Conservation (phyloP, 2,797 vertebrate species). For the Phrynocephalus forsythii region DNA sequence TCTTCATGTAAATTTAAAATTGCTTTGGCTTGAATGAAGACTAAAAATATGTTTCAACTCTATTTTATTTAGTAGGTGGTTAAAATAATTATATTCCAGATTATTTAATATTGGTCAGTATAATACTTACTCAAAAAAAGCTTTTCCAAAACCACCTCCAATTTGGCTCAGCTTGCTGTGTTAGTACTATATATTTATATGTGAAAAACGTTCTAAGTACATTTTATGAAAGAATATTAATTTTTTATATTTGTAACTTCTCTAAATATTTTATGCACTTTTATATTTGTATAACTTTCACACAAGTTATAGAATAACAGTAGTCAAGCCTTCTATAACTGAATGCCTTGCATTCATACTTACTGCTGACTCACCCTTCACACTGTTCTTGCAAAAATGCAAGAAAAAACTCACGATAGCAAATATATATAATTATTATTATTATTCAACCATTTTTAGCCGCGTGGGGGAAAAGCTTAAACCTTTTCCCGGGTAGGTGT, state of each 20-base stretch:
- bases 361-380: constrained; percentile 68
- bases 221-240: no score
- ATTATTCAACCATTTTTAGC: constrained; percentile 24
- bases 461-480: constrained; percentile 15
- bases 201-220: no score
- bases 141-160: constrained; percentile 19
- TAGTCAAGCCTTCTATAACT: constrained; percentile 48
- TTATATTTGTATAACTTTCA: neutral
- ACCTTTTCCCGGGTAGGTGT: accelerated
- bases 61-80: constrained; percentile 53
- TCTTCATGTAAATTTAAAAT: neutral
- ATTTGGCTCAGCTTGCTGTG: neutral
- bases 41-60: neutral
- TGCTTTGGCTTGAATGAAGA: neutral
- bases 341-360: constrained; percentile 44
- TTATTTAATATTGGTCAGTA: constrained; percentile 32
- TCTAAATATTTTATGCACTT: neutral
- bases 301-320: no score
- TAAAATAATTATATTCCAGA: constrained; percentile 31
- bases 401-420: constrained; percentile 32
- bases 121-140: constrained; percentile 26
- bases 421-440: constrained; percentile 18
- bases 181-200: neutral
- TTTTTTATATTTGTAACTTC: no score
- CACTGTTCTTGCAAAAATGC: constrained; percentile 50